Conservation (phyloP, 35 echinoderm and acorn worm species). For the Stichopus chloronotus region DNA sequence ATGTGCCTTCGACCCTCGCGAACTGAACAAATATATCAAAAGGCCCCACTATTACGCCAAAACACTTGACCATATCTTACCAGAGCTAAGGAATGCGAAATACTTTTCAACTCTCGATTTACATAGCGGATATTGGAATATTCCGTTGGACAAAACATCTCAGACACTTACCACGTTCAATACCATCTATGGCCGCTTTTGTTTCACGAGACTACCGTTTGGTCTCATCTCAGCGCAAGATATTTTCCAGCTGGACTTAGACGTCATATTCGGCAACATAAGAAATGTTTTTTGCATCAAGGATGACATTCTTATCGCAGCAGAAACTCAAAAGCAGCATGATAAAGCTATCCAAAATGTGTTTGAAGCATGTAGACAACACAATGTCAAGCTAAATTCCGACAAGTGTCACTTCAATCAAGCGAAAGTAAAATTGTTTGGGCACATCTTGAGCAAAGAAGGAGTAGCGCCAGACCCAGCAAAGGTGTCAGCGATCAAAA, state of each 20-base stretch:
- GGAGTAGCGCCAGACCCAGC: constrained; percentile 37
- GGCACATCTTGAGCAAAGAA: constrained; percentile 22
- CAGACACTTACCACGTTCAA: constrained; percentile 20
- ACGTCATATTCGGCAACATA: constrained; percentile 49
- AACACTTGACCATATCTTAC: constrained; percentile 38
- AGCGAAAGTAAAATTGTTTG: constrained; percentile 46
- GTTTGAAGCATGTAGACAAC: not conserved
- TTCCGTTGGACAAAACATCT: not conserved
- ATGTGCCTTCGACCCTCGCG: constrained; percentile 32
- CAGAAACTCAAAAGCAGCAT: constrained; percentile 49
- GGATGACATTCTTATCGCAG: constrained; percentile 47
- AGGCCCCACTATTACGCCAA: constrained; percentile 52
- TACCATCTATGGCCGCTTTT: constrained; percentile 22
- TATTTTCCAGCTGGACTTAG: constrained; percentile 30
- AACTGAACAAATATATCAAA: constrained; percentile 43
- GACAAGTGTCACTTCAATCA: constrained; percentile 40
- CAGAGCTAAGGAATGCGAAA: constrained; percentile 3
- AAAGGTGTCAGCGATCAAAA: constrained; percentile 50
- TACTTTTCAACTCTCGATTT: constrained; percentile 19
- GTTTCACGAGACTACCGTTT: no score
- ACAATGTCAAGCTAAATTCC: constrained; percentile 33
- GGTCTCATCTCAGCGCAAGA: no score
- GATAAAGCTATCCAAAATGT: constrained; percentile 33
- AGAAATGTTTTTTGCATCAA: constrained; percentile 51
- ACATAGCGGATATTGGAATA: constrained; percentile 31